phyloP scores from a whole-genome alignment of 2,797 vertebrate genomes.

The Mormyrus hasselquistii region DNA sequence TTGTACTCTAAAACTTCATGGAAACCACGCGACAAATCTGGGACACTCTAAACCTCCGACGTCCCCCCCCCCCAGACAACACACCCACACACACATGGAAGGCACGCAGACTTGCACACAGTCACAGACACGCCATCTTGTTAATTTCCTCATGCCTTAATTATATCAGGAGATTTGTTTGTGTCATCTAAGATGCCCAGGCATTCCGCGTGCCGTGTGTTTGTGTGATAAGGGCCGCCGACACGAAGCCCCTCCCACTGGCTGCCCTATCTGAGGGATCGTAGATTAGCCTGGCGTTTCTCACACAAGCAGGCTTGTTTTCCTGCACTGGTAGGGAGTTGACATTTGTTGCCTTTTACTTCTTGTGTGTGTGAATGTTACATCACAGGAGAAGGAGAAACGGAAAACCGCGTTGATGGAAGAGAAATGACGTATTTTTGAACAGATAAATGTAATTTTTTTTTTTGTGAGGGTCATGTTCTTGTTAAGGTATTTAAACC shows the following conservation, averaged over 20 bases:
- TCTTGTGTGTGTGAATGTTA: not conserved
- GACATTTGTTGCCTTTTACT: not conserved
- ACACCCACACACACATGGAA: constrained; percentile 3
- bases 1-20: not conserved
- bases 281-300: constrained; percentile 33
- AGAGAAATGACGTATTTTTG: not conserved
- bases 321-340: not conserved
- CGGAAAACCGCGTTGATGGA: not conserved
- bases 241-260: constrained; percentile 45
- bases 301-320: constrained; percentile 3
- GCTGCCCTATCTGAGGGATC: constrained; percentile 45
- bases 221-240: constrained; percentile 50
- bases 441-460: not conserved
- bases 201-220: constrained; percentile 57
- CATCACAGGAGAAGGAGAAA: constrained; percentile 1
- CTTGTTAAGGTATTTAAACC: constrained; percentile 10
- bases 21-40: not conserved
- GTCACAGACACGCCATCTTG: constrained; percentile 51
- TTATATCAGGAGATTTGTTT: constrained; percentile 59
- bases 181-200: constrained; percentile 48
- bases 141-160: constrained; percentile 59
- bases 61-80: not conserved
- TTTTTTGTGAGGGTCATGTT: not conserved
- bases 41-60: not conserved
- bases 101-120: constrained; percentile 29